Percentiles rank a stretch among this genome's conserved stretches.
Evolutionary conservation across 2,113 vertebrate species (phyloP).

Genomic region (Cacatua alba): DNA sequence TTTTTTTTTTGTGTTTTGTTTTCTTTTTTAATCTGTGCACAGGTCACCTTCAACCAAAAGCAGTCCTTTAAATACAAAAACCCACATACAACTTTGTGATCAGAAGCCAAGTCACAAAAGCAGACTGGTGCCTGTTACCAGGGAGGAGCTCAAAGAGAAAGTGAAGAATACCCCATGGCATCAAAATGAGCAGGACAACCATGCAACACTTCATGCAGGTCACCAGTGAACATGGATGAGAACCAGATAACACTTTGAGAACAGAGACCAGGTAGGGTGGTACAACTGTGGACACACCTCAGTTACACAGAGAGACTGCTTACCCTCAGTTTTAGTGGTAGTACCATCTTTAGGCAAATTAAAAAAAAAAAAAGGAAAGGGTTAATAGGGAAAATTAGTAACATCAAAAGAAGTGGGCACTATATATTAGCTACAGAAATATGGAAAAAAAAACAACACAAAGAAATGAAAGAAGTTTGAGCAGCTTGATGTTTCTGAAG

Average conservation of each 20-base stretch:
- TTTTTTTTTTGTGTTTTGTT: background rate
- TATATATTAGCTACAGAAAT: constrained; percentile 71
- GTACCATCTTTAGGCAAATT: constrained; percentile 96
- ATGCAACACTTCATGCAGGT: constrained; percentile 90
- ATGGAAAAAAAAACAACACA: constrained; percentile 48
- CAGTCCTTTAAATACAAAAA: background rate
- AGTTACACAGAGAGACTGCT: constrained; percentile 84
- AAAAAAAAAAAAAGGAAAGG: constrained; percentile 75
- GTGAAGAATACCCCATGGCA: constrained; percentile 34
- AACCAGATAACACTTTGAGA: constrained; percentile 72
- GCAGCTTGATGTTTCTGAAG: constrained; percentile 3
- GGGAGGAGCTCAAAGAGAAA: constrained; percentile 14
- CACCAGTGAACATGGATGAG: constrained; percentile 76
- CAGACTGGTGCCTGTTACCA: background rate
- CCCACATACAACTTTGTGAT: background rate
- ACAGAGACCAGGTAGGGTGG: constrained; percentile 68
- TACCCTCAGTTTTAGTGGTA: constrained; percentile 95
- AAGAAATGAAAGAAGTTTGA: constrained; percentile 47
- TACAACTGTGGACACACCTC: constrained; percentile 76
- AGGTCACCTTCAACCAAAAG: constrained; percentile 21
- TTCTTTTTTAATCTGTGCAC: background rate
- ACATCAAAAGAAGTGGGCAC: constrained; percentile 72
- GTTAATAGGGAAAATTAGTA: constrained; percentile 85
- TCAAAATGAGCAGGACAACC: constrained; percentile 71
- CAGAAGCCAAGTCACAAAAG: constrained; percentile 27